phyloP scores from a whole-genome alignment of 2,797 vertebrate genomes.

The Otolemur crassicaudatus region DNA sequence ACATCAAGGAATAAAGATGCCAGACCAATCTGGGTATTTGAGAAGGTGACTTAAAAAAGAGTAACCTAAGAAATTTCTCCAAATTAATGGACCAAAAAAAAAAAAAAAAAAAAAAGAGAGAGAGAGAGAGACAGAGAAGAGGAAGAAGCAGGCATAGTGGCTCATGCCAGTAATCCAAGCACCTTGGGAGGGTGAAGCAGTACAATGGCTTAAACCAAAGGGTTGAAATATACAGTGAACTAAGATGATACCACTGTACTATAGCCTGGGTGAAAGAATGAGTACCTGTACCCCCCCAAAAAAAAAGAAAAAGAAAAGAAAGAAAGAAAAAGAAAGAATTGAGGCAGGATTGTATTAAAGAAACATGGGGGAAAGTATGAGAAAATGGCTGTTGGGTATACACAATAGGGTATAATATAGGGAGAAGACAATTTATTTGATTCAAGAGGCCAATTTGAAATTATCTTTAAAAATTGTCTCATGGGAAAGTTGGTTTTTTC shows the following conservation, averaged over 20 bases:
- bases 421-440: neutral
- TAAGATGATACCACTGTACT: neutral
- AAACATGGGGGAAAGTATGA: neutral
- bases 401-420: neutral
- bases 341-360: neutral
- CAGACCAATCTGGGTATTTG: neutral
- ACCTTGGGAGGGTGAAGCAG: neutral
- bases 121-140: too few species aligned
- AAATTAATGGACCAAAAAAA: neutral
- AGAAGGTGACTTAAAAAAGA: constrained; percentile 15
- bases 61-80: neutral
- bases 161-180: neutral
- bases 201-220: neutral
- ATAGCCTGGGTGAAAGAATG: neutral
- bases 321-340: neutral
- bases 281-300: neutral
- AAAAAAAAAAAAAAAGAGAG: neutral
- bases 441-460: neutral
- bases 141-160: neutral
- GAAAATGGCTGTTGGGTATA: constrained; percentile 6
- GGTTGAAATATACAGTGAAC: neutral
- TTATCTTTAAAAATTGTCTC: neutral
- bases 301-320: neutral
- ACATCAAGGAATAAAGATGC: neutral
- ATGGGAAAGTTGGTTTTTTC: too few species aligned